Evolutionary conservation across 2,888 invertebrate species (phyloP).

Genomic region (Drosophila leonis): DNA sequence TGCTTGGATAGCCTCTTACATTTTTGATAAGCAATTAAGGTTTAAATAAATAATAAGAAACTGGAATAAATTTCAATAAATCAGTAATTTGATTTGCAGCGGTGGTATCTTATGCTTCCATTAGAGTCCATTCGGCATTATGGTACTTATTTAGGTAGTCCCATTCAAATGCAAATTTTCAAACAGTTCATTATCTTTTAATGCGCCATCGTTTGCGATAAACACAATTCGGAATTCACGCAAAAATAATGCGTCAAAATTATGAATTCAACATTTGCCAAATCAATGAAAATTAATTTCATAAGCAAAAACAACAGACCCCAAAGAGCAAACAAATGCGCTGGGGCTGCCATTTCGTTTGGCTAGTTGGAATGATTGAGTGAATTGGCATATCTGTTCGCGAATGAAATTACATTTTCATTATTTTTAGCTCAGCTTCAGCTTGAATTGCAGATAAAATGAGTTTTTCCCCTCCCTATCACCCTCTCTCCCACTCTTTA

Average conservation of each 20-base stretch:
- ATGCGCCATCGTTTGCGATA: slow-evolving; percentile 62
- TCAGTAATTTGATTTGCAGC: neutral
- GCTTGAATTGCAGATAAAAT: slow-evolving; percentile 55
- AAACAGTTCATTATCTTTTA: slow-evolving; percentile 71
- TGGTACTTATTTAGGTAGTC: slow-evolving; percentile 29
- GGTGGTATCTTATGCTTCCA: slow-evolving; percentile 6
- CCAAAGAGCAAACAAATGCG: slow-evolving; percentile 50
- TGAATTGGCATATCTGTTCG: slow-evolving; percentile 50
- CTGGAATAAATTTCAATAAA: neutral
- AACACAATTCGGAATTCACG: slow-evolving; percentile 75
- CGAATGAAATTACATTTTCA: slow-evolving; percentile 80
- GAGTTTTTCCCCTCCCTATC: neutral
- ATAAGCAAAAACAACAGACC: slow-evolving; percentile 65
- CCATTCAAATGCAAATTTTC: slow-evolving; percentile 57
- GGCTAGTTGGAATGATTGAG: slow-evolving; percentile 44
- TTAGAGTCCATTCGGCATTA: slow-evolving; percentile 36
- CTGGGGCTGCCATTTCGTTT: neutral
- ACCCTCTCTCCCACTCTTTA: neutral
- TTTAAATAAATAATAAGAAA: neutral
- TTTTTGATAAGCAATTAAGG: neutral
- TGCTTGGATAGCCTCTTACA: neutral
- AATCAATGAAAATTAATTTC: slow-evolving; percentile 81
- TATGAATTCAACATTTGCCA: slow-evolving; percentile 81
- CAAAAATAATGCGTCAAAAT: slow-evolving; percentile 82
- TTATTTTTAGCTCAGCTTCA: slow-evolving; percentile 56